A percentile compares a stretch with the other conserved stretches of the same genome.
These are phyloP conservation scores for Apis cerana DNA, from an alignment of 1,140 invertebrate species.

Conservation along the genomic window DNA sequence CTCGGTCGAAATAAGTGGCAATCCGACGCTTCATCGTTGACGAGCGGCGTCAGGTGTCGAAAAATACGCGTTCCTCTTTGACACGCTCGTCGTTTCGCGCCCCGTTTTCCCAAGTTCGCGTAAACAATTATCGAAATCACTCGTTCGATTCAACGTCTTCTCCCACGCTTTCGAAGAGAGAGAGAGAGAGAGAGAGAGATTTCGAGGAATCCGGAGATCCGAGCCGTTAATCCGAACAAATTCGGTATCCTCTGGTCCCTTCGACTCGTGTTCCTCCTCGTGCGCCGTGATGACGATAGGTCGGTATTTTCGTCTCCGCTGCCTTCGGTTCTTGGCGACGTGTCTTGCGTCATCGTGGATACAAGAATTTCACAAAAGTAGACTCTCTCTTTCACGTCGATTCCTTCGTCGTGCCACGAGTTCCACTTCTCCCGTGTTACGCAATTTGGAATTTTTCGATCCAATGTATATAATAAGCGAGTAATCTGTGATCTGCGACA, in stretches of 20 bases:
- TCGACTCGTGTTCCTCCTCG: constrained; percentile 49
- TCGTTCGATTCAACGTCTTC: not conserved
- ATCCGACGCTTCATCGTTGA: constrained; percentile 43
- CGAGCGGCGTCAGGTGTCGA: constrained; percentile 36
- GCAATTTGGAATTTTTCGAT: not conserved
- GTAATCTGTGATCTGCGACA: too few species aligned
- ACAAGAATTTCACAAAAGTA: constrained; percentile 62
- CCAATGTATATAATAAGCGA: too few species aligned
- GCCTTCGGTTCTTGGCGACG: constrained; percentile 36
- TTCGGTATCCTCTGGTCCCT: constrained; percentile 54
- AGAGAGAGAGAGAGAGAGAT: not conserved
- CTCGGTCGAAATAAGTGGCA: constrained; percentile 44
- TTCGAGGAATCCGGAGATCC: constrained; percentile 25
- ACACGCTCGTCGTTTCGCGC: constrained; percentile 22
- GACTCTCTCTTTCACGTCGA: not conserved
- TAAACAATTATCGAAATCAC: constrained; percentile 52
- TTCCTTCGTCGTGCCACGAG: not conserved
- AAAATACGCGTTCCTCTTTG: constrained; percentile 39
- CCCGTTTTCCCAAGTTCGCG: constrained; percentile 23
- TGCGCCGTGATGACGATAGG: constrained; percentile 41
- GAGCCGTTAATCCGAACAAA: constrained; percentile 70
- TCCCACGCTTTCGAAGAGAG: not conserved
- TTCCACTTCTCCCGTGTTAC: not conserved
- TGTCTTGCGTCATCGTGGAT: constrained; percentile 69
- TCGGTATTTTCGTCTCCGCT: constrained; percentile 69